Conservation (phyloP, 2,888 invertebrate genomes). For the Halictus ligatus region DNA sequence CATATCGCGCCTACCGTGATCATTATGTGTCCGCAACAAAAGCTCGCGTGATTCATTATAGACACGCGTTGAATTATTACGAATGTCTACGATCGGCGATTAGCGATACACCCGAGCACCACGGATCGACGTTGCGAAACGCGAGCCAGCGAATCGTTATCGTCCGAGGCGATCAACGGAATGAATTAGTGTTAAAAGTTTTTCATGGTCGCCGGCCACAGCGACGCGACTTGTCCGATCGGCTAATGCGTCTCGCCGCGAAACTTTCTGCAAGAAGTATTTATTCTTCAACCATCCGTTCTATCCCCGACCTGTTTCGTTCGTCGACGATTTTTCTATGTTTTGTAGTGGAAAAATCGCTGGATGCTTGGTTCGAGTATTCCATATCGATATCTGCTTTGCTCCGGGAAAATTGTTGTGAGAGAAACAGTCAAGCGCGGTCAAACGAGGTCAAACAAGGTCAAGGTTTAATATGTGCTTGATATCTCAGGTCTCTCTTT, state of each 20-base stretch:
- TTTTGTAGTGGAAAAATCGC: neutral
- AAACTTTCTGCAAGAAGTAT: neutral
- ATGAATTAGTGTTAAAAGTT: neutral
- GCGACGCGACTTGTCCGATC: neutral
- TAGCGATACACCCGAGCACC: neutral
- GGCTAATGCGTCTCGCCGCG: neutral
- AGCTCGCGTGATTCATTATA: constrained; percentile 43
- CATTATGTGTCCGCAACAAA: constrained; percentile 35
- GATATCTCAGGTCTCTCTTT: too few relatives aligned
- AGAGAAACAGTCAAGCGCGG: too few relatives aligned
- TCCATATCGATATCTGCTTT: neutral
- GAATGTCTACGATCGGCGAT: neutral
- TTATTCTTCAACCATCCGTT: neutral
- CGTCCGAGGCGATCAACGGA: neutral
- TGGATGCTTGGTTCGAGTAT: neutral
- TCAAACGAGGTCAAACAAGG: too few relatives aligned
- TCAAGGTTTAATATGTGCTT: too few relatives aligned
- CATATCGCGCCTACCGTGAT: constrained; percentile 28
- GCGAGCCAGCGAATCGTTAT: neutral
- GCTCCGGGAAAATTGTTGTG: neutral
- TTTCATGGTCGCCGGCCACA: neutral
- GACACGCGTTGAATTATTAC: constrained; percentile 20
- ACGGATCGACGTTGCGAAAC: neutral
- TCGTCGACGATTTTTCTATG: neutral
- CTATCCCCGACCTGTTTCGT: neutral